Conservation (phyloP, 1,140 invertebrate species). For the Bombus sylvicola region DNA sequence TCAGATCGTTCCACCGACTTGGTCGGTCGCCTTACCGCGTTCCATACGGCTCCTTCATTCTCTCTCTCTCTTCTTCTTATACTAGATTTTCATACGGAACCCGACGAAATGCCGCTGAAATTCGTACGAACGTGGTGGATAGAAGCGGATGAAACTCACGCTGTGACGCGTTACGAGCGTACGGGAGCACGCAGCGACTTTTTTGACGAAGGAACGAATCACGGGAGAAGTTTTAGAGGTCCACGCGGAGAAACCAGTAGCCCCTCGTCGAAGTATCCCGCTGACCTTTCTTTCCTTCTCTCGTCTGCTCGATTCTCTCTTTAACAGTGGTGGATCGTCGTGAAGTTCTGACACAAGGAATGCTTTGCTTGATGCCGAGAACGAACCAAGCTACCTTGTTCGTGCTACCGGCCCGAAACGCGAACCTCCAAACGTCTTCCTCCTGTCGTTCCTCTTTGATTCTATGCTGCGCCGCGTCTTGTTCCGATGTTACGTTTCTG, state of each 20-base stretch:
- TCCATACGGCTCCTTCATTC: neutral
- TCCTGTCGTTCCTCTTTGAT: slow-evolving; percentile 18
- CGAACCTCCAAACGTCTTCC: slow-evolving; percentile 29
- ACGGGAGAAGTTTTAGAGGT: slow-evolving; percentile 37
- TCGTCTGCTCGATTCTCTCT: slow-evolving; percentile 61
- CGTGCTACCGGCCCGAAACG: slow-evolving; percentile 58
- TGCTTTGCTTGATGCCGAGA: slow-evolving; percentile 74
- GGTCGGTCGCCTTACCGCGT: neutral
- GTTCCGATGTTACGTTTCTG: slow-evolving; percentile 46
- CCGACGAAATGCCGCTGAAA: slow-evolving; percentile 68
- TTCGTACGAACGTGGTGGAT: slow-evolving; percentile 68
- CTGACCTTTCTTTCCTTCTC: slow-evolving; percentile 70
- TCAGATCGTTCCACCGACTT: neutral
- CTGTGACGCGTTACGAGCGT: slow-evolving; percentile 62
- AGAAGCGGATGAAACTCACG: slow-evolving; percentile 62
- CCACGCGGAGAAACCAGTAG: slow-evolving; percentile 74
- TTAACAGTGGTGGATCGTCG: slow-evolving; percentile 63
- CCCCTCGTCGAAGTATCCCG: slow-evolving; percentile 76
- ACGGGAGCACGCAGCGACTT: slow-evolving; percentile 47
- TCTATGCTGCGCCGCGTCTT: neutral
- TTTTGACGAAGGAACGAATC: slow-evolving; percentile 60
- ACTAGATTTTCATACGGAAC: slow-evolving; percentile 7
- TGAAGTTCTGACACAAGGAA: slow-evolving; percentile 76
- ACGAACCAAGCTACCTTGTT: slow-evolving; percentile 21
- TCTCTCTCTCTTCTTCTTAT: neutral